Percentiles rank a stretch among this genome's conserved stretches.
Evolutionary conservation across 2,888 invertebrate genomes (phyloP).

Genomic region (Synanthedon formicaeformis): DNA sequence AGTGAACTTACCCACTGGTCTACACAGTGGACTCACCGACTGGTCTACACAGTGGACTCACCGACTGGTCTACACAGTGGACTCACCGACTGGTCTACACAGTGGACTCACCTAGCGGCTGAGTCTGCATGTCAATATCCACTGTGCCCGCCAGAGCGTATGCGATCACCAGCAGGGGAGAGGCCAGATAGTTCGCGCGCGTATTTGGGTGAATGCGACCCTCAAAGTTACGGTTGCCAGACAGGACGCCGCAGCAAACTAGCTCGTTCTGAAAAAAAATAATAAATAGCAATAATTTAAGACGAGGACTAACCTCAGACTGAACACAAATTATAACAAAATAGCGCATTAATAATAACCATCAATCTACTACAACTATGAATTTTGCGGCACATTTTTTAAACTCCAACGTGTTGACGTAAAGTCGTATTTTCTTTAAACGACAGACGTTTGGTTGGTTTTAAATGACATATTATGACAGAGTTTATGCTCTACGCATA

Average conservation of each 20-base stretch:
- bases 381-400: too few species aligned
- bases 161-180: conserved; percentile 96
- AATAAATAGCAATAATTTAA: background rate
- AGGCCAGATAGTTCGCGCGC: conserved; percentile 96
- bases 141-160: conserved; percentile 97
- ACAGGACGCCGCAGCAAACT: conserved; percentile 95
- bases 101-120: conserved; percentile 77
- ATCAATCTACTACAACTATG: too few species aligned
- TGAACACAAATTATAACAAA: too few species aligned
- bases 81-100: conserved; percentile 54
- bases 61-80: background rate
- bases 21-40: too few species aligned
- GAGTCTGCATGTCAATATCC: conserved; percentile 92
- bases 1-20: too few species aligned
- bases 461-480: too few species aligned
- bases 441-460: too few species aligned
- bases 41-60: too few species aligned
- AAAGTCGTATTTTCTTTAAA: too few species aligned
- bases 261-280: conserved; percentile 78
- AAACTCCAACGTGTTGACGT: too few species aligned
- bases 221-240: conserved; percentile 98
- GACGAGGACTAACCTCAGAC: too few species aligned
- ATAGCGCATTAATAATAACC: background rate
- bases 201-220: conserved; percentile 98
- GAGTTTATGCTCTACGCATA: too few species aligned